Evolutionary conservation across 2,797 vertebrate genomes (phyloP), one percentile per base, ranked within the genome.

Genomic region (Rhinogobio ventralis): DNA sequence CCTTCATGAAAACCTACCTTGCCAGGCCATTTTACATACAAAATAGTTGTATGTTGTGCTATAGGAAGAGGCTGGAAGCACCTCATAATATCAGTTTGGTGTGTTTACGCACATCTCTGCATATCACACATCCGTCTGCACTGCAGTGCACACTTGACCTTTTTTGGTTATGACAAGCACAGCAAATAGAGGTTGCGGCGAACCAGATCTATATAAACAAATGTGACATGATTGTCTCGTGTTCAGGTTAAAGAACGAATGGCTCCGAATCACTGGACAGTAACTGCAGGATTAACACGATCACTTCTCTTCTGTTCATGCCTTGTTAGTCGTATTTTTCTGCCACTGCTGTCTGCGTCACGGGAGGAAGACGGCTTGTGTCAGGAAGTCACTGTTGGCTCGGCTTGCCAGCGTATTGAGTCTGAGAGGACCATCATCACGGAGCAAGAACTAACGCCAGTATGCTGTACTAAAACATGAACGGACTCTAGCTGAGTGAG

Each of bases 81-180:
- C 33, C 60, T 82, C 11, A 10, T 64, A n/a, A 30, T 45, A 17
- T 79, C 45, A 51, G 69, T 83, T 82, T 72, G 55, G n/a, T 28
- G 46, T 51, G 23, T 68, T 53, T 45, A 20, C n/a, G 25, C 39
- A 49, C 42, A 42, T n/a, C 13, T 45, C 49, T 23, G 9, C 68
- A 45, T 45, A 20, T 69, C 66, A 14, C 60, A 45, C 60, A 25
- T 72, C 28, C 49, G 39, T 79, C 66, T 77, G 64, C 83, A 62
- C 66, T 79, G 75, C 55, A 57, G 55, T 57, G 55, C 49, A 79
- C 66, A 84, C 23, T 23, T 42, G 62, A 83, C 53, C 9, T 71
- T 64, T 42, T 39, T 20, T 67, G 86, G 79, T 88, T 86, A 87
- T 30, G 74, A 89, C 45, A 87, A 87, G 88, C 88, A 89, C 88